Conservation (phyloP, 2,888 invertebrate species). For the Mythimna albipuncta region DNA sequence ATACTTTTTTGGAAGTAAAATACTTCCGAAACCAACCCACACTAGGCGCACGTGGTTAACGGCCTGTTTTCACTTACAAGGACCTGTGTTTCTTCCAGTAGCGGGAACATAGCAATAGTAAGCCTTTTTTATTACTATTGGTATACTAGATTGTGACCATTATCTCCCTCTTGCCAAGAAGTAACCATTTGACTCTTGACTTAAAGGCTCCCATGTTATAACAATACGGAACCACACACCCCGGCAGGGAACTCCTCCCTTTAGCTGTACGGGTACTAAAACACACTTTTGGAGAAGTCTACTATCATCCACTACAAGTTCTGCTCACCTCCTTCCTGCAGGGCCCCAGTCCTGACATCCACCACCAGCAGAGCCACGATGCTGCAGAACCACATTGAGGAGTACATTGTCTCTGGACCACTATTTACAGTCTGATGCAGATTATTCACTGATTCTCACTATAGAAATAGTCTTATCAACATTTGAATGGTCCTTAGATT, state of each 20-base stretch:
- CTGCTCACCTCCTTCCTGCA: slow-evolving; percentile 77
- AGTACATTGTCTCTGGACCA: slow-evolving; percentile 68
- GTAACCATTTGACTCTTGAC: too few relatives aligned
- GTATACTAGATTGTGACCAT: too few relatives aligned
- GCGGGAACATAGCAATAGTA: too few relatives aligned
- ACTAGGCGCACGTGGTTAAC: neutral
- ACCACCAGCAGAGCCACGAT: slow-evolving; percentile 75
- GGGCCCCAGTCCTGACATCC: slow-evolving; percentile 79
- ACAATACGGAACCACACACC: too few relatives aligned
- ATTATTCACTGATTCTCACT: slow-evolving; percentile 32
- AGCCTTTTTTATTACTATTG: too few relatives aligned
- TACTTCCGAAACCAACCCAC: neutral
- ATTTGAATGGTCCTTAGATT: neutral
- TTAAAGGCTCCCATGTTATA: too few relatives aligned
- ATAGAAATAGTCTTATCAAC: neutral
- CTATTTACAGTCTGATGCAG: slow-evolving; percentile 15
- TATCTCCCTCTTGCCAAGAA: too few relatives aligned
- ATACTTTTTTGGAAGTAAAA: too few relatives aligned
- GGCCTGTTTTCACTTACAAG: neutral
- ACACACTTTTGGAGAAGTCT: neutral
- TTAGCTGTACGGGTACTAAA: too few relatives aligned
- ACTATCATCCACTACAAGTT: neutral
- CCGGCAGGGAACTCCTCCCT: too few relatives aligned
- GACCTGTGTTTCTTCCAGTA: too few relatives aligned
- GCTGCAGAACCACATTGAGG: slow-evolving; percentile 79